Conservation (phyloP, 2,797 vertebrate genomes). For the Poeciliopsis infans region DNA sequence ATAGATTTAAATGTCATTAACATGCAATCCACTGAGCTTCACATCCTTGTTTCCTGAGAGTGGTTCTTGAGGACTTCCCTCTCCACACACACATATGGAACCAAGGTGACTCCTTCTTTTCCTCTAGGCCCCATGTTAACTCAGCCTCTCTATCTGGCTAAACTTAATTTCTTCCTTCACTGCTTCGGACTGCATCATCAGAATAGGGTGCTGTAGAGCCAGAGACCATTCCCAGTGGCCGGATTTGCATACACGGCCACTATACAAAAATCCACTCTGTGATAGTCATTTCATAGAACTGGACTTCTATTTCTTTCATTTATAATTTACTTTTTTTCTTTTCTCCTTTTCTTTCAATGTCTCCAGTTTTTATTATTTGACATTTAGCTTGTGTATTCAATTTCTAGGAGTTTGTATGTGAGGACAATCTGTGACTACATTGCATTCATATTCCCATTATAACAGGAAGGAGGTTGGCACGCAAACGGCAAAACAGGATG, state of each 20-base stretch:
- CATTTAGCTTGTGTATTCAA: slow-evolving; percentile 25
- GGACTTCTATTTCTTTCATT: slow-evolving; percentile 47
- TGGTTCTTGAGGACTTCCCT: slow-evolving; percentile 62
- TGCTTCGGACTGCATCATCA: slow-evolving; percentile 80
- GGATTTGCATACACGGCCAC: slow-evolving; percentile 80
- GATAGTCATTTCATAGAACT: slow-evolving; percentile 51
- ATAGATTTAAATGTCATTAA: slow-evolving; percentile 69
- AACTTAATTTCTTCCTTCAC: slow-evolving; percentile 82
- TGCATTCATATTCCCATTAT: slow-evolving; percentile 22
- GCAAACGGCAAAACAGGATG: slow-evolving; percentile 79
- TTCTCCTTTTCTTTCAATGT: slow-evolving; percentile 29
- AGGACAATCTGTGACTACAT: slow-evolving; percentile 43
- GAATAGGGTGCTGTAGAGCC: slow-evolving; percentile 63
- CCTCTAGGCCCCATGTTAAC: slow-evolving; percentile 80
- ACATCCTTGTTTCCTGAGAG: slow-evolving; percentile 49
- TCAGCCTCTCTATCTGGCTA: slow-evolving; percentile 74
- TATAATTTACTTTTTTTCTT: slow-evolving; percentile 33
- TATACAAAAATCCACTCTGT: slow-evolving; percentile 72
- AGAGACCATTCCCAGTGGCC: slow-evolving; percentile 71
- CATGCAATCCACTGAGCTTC: slow-evolving; percentile 66
- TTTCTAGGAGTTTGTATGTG: slow-evolving; percentile 30
- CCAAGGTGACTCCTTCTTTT: slow-evolving; percentile 68
- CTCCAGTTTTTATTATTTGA: slow-evolving; percentile 40
- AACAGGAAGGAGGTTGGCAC: slow-evolving; percentile 74
- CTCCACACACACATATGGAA: slow-evolving; percentile 63